These are phyloP conservation scores for Pterois miles DNA, from an alignment of 2,797 vertebrate genomes.

Conservation along the genomic window DNA sequence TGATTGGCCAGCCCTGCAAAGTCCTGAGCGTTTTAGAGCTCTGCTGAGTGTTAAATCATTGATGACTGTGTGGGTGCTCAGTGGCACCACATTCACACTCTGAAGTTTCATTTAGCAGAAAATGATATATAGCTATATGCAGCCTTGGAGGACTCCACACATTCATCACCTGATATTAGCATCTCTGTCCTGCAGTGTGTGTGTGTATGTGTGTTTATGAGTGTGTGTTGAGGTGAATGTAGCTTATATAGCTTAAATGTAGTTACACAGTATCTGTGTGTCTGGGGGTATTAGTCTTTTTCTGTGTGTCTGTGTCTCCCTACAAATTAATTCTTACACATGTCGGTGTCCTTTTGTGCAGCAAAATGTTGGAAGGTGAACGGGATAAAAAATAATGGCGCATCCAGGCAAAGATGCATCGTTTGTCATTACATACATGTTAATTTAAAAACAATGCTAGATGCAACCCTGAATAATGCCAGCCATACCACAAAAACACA, in stretches of 20 bases:
- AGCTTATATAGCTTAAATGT: neutral
- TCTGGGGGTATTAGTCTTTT: slow-evolving; percentile 24
- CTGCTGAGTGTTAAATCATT: slow-evolving; percentile 72
- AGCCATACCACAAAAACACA: neutral
- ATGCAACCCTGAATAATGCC: neutral
- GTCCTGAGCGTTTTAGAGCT: slow-evolving; percentile 62
- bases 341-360: slow-evolving; percentile 10
- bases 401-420: neutral
- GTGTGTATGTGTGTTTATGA: slow-evolving; percentile 30
- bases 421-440: neutral
- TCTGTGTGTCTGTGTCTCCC: neutral
- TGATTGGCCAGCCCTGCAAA: slow-evolving; percentile 43
- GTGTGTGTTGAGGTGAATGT: slow-evolving; percentile 20
- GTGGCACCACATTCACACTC: slow-evolving; percentile 56
- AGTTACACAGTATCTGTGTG: slow-evolving; percentile 12
- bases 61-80: slow-evolving; percentile 61
- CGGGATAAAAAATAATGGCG: neutral
- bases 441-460: slow-evolving; percentile 9
- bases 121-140: slow-evolving; percentile 74
- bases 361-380: neutral
- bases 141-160: slow-evolving; percentile 71
- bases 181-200: slow-evolving; percentile 47
- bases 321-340: neutral
- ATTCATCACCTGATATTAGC: slow-evolving; percentile 78
- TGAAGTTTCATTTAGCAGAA: slow-evolving; percentile 78